Base-by-base conservation (phyloP, 2,113 vertebrate genomes). In the Cebidichthys violaceus region DNA sequence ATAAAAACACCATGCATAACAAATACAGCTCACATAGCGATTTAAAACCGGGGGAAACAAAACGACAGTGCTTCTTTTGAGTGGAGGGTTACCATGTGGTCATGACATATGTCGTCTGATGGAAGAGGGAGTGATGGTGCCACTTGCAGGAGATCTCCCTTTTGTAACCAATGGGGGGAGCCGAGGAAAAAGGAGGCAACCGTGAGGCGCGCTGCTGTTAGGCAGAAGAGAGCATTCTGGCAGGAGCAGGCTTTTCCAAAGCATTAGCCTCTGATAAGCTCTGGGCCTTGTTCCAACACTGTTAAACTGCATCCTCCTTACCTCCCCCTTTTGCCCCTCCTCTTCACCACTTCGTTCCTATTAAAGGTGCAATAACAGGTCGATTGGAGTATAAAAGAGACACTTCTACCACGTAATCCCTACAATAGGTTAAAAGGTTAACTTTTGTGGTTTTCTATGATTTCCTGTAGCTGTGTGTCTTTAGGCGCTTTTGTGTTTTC, bases 171-270 rank as follows among this genome's bases (percentile, higher is more conserved):
- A 92, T 94, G 20, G 50, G 54, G 69, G 64, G 74, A 55, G 87
- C 73, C 33, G 70, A 33, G 35, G 17, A 37, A 11, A 82, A 79
- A 85, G 68, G 72, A 88, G 79, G 81, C 45, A 66, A 67, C 81
- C 0, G 6, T 76, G 88, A 86, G 88, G 84, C 41, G 2, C 17
- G 75, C 90, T 92, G 87, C 90, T 94, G 88, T 90, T 81, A 86
- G 91, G 91, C 91, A 92, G 91, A 94, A 88, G 82, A 90, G 70
- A 79, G 86, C 22, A 54, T 69, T 69, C 83, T 91, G 91, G 89
- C 86, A 88, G 84, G 75, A 83, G 80, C 59, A 65, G 79, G 76
- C 68, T 76, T 90, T 83, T 81, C 84, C 69, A 87, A 71, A 89
- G 82, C 73, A 79, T 89, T 88, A 87, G 77, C 57, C 81, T 76